Evolutionary conservation across 2,797 vertebrate genomes (phyloP).

Genomic region (Lepilemur ruficaudatus): DNA sequence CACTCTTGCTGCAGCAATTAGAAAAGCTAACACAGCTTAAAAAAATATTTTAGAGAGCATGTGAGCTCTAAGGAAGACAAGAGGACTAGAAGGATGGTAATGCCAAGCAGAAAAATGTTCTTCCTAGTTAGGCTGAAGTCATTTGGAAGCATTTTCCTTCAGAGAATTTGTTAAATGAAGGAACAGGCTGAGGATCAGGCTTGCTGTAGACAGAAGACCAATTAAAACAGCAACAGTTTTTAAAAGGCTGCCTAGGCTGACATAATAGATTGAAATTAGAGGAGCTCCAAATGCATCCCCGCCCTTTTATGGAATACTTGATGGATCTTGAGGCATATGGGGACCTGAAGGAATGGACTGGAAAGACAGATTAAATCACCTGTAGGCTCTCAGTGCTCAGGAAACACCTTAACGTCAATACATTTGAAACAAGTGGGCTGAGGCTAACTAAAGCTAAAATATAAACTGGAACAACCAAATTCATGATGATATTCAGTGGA

Average conservation of each 20-base stretch:
- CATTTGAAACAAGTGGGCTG: not conserved
- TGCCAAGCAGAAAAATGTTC: not conserved
- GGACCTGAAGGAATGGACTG: no score
- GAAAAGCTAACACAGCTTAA: not conserved
- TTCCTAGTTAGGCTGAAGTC: not conserved
- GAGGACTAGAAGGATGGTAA: not conserved
- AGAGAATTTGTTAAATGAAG: not conserved
- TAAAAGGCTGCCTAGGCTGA: not conserved
- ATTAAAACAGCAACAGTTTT: not conserved
- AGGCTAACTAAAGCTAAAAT: not conserved
- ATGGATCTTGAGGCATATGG: not conserved
- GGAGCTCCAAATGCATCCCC: not conserved
- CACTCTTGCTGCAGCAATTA: not conserved
- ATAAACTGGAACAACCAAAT: no score
- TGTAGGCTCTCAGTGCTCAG: not conserved
- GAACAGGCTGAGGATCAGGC: not conserved
- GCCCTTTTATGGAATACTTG: not conserved
- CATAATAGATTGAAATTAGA: not conserved
- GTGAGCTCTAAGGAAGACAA: not conserved
- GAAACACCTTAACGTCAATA: not conserved
- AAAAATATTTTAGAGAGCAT: not conserved
- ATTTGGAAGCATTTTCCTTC: not conserved
- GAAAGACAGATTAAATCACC: not conserved
- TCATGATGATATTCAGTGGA: rapidly evolving
- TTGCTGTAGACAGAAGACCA: not conserved